Conservation (phyloP, 2,113 vertebrate species). For the Alaudala cheleensis region DNA sequence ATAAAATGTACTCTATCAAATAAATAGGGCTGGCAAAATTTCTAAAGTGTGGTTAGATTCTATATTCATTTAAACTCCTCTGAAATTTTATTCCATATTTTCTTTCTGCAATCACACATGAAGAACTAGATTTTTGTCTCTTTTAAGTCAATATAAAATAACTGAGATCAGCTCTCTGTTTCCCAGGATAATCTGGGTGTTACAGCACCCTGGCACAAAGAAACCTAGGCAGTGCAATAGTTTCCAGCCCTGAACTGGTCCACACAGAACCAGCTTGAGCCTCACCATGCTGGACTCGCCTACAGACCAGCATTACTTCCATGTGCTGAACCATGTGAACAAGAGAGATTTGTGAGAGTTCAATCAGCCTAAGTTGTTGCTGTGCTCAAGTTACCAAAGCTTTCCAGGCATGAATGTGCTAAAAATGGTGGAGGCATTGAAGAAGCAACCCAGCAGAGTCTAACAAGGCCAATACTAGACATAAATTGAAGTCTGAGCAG, state of each 20-base stretch:
- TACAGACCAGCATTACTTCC: neutral
- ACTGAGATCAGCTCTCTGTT: neutral
- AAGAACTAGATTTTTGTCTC: neutral
- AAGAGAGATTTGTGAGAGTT: neutral
- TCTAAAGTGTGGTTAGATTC: neutral
- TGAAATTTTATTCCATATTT: conserved; percentile 5
- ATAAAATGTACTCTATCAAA: conserved; percentile 27
- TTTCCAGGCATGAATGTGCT: neutral
- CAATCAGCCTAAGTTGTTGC: neutral
- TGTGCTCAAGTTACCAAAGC: neutral
- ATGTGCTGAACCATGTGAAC: neutral
- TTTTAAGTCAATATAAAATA: neutral
- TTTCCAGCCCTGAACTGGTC: neutral
- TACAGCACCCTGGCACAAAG: neutral
- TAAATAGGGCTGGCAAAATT: neutral
- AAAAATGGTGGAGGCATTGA: neutral
- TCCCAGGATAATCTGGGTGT: neutral
- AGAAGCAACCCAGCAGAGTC: neutral
- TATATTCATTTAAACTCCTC: conserved; percentile 4
- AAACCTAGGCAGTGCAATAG: neutral
- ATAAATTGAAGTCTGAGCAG: neutral
- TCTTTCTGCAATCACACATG: neutral
- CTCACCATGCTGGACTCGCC: neutral
- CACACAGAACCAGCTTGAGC: neutral
- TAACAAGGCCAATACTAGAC: neutral